A percentile compares a stretch with the other conserved stretches of the same genome.
Conservation (phyloP, 1,140 invertebrate species). For the Zeugodacus cucurbitae region DNA sequence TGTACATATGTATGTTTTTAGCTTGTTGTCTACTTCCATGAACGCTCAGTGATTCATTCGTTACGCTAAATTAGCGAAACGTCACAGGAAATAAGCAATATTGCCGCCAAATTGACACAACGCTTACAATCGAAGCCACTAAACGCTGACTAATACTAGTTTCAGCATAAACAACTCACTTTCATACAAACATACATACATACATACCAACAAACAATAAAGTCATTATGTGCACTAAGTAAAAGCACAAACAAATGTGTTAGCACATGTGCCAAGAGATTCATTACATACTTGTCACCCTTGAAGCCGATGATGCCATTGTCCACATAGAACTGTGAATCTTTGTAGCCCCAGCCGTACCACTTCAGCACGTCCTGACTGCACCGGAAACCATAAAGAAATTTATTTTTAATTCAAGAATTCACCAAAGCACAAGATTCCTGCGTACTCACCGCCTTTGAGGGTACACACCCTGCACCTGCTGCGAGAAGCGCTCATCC, state of each 20-base stretch:
- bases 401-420: neutral
- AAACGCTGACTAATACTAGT: constrained; percentile 29
- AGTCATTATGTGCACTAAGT: neutral
- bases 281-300: constrained; percentile 75
- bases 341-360: constrained; percentile 99
- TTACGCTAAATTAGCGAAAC: neutral
- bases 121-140: neutral
- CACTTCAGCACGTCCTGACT: constrained; percentile 91
- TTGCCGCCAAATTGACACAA: neutral
- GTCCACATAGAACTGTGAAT: constrained; percentile 82
- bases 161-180: neutral
- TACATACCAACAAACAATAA: neutral
- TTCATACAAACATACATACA: neutral
- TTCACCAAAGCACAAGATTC: neutral
- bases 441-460: constrained; percentile 53
- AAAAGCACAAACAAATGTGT: neutral
- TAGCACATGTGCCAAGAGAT: too few species aligned
- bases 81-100: constrained; percentile 22
- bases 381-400: constrained; percentile 26
- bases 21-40: neutral
- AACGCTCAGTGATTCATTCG: neutral
- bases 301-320: constrained; percentile 77
- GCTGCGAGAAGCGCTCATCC: constrained; percentile 54
- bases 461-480: constrained; percentile 59
- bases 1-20: neutral